Evolutionary conservation across 2,888 invertebrate genomes (phyloP), one percentile per base, ranked within the genome.

Genomic region (Coremacera marginata): DNA sequence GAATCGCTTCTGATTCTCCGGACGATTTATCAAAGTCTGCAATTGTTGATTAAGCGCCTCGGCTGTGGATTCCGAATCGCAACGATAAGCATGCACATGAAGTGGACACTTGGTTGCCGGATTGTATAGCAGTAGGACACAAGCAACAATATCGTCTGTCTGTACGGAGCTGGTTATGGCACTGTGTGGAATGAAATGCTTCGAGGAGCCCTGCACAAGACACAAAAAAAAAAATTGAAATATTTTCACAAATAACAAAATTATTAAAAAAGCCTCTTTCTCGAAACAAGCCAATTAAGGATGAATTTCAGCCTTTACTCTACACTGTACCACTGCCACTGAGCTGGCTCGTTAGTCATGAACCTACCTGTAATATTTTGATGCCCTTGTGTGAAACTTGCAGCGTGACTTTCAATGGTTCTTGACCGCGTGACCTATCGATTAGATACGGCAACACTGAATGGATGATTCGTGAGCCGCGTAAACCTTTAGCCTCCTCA

Each of bases 61-160:
- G 0, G 98, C 98, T 25, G 98, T 98, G 87, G 96, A 95, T 81
- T 96, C 94, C 11, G 96, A 96, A 89, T 98, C 98, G 89, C 96
- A 98, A 90, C 98, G 93, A 88, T 93, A 98, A 74, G 97, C 98
- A 88, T 99, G 98, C 3, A 98, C 97, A 87, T 98, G 98, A 34
- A 98, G 94, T 0, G 98, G 98, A 87, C 97, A 96, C 82, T 96
- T 95, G 9, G 98, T 98, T 76, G 96, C 94, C 0, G 98, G 98
- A 90, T 98, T 98, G 88, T 96, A 97, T 0, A 98, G 93, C 67
- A 98, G 91, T 81, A 98, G 92, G 76, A 98, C 97, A 84, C 96
- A 96, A 1, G 97, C 96, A 63, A 98, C 98, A 60, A 98, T 94
- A 87, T 99, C 98, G 75, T 95, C 96, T 78, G 95, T 94, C 82